Evolutionary conservation across 2,113 vertebrate genomes (phyloP).

Genomic region (Ciconia stormi): DNA sequence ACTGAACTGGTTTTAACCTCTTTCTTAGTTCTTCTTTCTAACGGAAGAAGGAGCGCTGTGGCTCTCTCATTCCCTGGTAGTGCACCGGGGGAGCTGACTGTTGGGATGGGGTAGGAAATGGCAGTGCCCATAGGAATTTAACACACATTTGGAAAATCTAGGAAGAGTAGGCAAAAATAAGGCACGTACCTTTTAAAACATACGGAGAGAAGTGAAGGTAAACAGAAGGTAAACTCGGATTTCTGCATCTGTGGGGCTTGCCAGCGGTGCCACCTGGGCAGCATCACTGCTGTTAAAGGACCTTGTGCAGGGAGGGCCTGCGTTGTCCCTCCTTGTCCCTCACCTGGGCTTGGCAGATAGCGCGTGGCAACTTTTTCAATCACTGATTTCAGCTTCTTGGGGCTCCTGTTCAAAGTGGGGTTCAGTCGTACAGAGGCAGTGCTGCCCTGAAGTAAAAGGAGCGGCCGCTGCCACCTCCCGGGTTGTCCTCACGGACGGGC

Average conservation of each 20-base stretch:
- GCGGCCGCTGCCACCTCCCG: background rate
- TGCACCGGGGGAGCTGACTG: background rate
- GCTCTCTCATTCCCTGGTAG: background rate
- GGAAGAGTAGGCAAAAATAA: background rate
- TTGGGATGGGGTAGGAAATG: background rate
- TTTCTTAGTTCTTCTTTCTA: background rate
- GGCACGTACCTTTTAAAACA: background rate
- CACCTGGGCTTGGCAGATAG: background rate
- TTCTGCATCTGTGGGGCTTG: accelerated
- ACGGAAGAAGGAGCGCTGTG: background rate
- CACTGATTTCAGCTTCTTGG: background rate
- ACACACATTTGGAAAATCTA: background rate
- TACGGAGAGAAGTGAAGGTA: background rate
- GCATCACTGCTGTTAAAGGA: background rate
- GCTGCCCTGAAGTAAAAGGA: background rate
- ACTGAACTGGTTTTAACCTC: background rate
- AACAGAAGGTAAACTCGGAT: background rate
- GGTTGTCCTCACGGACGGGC: background rate
- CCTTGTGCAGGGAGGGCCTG: background rate
- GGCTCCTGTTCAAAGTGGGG: background rate
- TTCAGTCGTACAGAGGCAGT: background rate
- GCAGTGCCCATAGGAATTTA: background rate
- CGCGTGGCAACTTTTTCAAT: accelerated
- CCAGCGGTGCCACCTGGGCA: accelerated
- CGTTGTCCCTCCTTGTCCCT: background rate